Evolutionary conservation across 2,888 invertebrate genomes (phyloP), one percentile per base, ranked within the genome.

Genomic region (Heliconius ethilla): DNA sequence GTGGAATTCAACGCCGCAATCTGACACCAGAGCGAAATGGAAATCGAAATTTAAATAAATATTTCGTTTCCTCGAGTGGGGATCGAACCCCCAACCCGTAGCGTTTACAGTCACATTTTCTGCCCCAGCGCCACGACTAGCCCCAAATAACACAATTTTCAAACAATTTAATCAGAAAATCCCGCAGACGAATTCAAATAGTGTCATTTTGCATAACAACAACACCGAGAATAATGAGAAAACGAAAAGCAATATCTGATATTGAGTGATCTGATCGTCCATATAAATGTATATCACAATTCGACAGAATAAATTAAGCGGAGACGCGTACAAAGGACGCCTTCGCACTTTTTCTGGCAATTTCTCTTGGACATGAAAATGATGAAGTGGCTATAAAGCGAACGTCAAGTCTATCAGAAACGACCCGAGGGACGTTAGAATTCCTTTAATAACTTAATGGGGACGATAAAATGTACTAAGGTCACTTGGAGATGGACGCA

Each of bases 381-480:
- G 82, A 81, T 80, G 77, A 79, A 82, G 79, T 62, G 88, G 84
- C 85, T 83, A 89, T 90, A 88, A 91, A 87, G 86, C 83, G 83
- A 81, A 83, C 85, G 79, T 80, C 78, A 78, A 79, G 77, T 78
- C 82, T 79, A 81, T 82, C 81, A 80, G 69, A 79, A 81, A 84
- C 78, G 84, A 81, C 79, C 82, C 82, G 78, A 81, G 70, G 79
- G 79, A 82, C 82, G 82, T 84, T 86, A 88, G 90, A 88, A 90
- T 91, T 86, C 85, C 83, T 86, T 88, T 88, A 88, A 89, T 91
- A 86, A 86, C 86, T 84, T 89, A 89, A 91, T 89, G 78, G 76
- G 78, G 72, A 67, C 79, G 75, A 81, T 81, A 81, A 80, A 81
- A 79, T 79, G 75, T 76, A 70, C 67, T 75, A 40, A 76, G 55